phyloP scores from a whole-genome alignment of 2,888 invertebrate genomes.

The Melieria picta region DNA sequence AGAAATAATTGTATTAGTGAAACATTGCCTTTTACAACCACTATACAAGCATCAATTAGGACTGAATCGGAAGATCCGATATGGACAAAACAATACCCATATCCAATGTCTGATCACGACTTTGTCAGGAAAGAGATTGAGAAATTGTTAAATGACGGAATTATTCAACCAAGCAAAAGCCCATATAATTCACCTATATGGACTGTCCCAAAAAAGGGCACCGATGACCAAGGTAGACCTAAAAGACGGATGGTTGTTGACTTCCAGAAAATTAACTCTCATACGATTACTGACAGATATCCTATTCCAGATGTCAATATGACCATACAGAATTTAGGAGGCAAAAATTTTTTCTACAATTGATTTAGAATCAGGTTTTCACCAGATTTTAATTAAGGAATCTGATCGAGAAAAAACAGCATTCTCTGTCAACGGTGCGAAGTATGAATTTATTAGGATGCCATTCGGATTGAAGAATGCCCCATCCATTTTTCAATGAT shows the following conservation, averaged over 20 bases:
- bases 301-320: no score
- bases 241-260: neutral
- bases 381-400: conserved; percentile 1
- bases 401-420: conserved; percentile 21
- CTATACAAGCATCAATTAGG: neutral
- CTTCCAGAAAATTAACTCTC: neutral
- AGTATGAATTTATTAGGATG: conserved; percentile 23
- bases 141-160: neutral
- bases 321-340: neutral
- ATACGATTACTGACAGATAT: neutral
- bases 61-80: no score
- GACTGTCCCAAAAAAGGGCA: no score
- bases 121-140: conserved; percentile 1
- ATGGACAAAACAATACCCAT: neutral
- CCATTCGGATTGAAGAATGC: conserved; percentile 24
- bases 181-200: neutral
- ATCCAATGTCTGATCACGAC: conserved; percentile 1
- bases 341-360: neutral
- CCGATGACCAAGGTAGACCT: no score
- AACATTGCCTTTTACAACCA: neutral
- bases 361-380: neutral
- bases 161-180: neutral
- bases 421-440: conserved; percentile 21
- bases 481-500: conserved; percentile 15
- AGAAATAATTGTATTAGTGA: neutral